Evolutionary conservation across 1,140 invertebrate genomes (phyloP).

Genomic region (Formica selysi): DNA sequence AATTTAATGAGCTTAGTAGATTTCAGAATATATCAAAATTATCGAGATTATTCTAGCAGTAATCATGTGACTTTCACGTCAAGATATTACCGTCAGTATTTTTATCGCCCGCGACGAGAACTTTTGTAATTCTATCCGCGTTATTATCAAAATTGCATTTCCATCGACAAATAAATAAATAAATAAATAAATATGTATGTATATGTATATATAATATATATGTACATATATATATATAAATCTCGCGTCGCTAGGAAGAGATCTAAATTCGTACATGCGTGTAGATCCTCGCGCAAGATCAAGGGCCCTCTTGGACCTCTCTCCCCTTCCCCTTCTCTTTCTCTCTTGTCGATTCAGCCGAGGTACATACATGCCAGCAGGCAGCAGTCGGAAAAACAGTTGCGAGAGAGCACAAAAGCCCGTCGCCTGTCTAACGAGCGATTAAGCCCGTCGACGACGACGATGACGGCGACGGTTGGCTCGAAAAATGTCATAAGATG

Average conservation of each 20-base stretch:
- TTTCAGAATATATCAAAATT: no score
- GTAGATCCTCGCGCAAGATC: conserved; percentile 14
- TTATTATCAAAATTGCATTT: no score
- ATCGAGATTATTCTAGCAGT: no score
- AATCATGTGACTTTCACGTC: no score
- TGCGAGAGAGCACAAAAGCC: conserved; percentile 68
- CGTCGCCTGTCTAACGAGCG: conserved; percentile 80
- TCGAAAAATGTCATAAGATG: conserved; percentile 84
- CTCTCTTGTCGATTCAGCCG: conserved; percentile 15
- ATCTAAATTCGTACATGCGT: conserved; percentile 27
- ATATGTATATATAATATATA: no score
- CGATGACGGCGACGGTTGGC: conserved; percentile 77
- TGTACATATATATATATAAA: no score
- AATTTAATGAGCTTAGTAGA: no score
- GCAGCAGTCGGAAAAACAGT: conserved; percentile 72
- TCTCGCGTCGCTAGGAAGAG: background rate
- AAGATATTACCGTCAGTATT: no score
- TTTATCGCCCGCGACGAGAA: no score
- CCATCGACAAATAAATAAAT: background rate
- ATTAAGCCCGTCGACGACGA: conserved; percentile 75
- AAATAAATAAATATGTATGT: background rate
- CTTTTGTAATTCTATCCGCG: no score
- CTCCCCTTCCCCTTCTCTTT: background rate
- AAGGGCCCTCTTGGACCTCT: background rate
- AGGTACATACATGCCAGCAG: background rate